phyloP scores from a whole-genome alignment of 2,113 vertebrate species.

The Hyperopisus bebe region DNA sequence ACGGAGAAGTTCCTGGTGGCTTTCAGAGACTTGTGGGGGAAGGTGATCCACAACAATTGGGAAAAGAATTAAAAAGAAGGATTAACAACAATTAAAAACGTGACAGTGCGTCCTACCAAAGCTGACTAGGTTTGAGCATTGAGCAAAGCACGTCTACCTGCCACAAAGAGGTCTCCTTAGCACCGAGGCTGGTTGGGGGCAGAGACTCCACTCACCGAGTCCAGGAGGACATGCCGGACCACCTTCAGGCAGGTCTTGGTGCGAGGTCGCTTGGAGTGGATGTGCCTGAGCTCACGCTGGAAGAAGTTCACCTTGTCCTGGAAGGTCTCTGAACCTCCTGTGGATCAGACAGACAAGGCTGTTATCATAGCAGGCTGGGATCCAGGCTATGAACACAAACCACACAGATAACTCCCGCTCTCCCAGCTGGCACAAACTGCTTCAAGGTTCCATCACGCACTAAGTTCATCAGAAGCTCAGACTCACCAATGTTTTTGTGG shows the following conservation, averaged over 20 bases:
- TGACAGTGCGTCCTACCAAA: not conserved
- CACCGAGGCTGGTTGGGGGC: not conserved
- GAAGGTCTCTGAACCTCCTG: constrained; percentile 96
- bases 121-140: no score
- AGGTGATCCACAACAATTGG: no score
- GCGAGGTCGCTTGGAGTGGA: constrained; percentile 88
- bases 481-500: constrained; percentile 95
- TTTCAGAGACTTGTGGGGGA: constrained; percentile 60
- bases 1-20: constrained; percentile 92
- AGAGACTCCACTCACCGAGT: constrained; percentile 69
- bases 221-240: constrained; percentile 77
- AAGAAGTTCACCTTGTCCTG: constrained; percentile 98
- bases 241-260: constrained; percentile 92
- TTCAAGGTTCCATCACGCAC: not conserved
- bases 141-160: not conserved
- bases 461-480: not conserved
- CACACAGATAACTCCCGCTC: not conserved
- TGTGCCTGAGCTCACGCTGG: constrained; percentile 87
- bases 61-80: not conserved
- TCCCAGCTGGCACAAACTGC: not conserved
- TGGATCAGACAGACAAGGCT: not conserved
- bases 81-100: not conserved
- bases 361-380: not conserved
- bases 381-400: not conserved
- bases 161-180: no score